A percentile compares a stretch with the other conserved stretches of the same genome.
phyloP scores from a whole-genome alignment of 2,888 invertebrate genomes.

The Marronus borbonicus region DNA sequence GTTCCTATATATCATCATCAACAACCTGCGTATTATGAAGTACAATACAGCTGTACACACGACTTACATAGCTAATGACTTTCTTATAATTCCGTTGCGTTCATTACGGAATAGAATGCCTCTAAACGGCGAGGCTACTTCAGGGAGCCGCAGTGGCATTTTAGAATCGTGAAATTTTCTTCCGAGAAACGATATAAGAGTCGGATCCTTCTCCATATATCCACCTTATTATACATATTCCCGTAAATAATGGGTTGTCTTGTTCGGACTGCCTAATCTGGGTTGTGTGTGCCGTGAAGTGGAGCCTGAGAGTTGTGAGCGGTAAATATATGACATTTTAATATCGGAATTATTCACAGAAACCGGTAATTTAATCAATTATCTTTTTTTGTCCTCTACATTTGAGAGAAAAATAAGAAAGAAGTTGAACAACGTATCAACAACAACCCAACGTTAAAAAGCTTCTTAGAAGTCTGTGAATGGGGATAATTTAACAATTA shows the following conservation, averaged over 20 bases:
- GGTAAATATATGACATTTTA: conserved; percentile 51
- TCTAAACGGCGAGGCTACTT: neutral
- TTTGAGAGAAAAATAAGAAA: too few species aligned
- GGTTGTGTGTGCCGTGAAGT: conserved; percentile 1
- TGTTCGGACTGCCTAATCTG: conserved; percentile 8
- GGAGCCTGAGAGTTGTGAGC: neutral
- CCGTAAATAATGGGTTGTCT: conserved; percentile 42
- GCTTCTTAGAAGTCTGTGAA: too few species aligned
- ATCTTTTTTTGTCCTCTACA: conserved; percentile 16
- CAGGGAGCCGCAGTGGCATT: neutral
- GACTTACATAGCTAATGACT: neutral
- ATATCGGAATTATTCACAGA: conserved; percentile 50
- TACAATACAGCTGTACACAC: neutral
- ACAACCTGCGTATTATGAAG: conserved; percentile 1
- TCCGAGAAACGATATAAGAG: conserved; percentile 14
- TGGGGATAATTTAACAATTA: too few species aligned
- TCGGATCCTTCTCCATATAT: neutral
- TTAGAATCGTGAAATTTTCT: conserved; percentile 14
- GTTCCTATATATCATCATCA: neutral
- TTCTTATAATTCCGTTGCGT: conserved; percentile 30
- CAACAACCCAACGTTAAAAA: too few species aligned
- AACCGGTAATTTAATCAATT: conserved; percentile 53
- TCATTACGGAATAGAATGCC: neutral
- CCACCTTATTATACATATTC: conserved; percentile 36
- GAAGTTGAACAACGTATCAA: too few species aligned